Base-by-base conservation (phyloP, 64 coral and sea anemone species). In the Pocillopora verrucosa region DNA sequence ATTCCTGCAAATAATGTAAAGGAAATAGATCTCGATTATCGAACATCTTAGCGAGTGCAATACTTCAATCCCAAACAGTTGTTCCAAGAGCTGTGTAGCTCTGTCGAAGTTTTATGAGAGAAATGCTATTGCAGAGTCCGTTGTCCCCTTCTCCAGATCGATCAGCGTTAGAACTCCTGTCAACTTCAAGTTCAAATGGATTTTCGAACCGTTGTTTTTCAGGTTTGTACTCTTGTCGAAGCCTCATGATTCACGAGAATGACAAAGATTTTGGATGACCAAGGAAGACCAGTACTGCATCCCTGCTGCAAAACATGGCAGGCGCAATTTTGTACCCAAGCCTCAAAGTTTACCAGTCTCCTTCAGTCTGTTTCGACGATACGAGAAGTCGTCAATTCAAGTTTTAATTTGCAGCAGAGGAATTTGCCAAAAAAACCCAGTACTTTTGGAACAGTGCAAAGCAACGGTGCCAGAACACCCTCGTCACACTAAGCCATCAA, bases 21-120 rank as follows among this genome's bases (percentile, higher is more conserved):
- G 90, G 83, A 83, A 93, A 99, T 11, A 78, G 45, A 0, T 58
- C 35, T 80, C 69, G 65, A 73, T 89, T 95, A 36, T 99, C 97
- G 91, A 99, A 93, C 91, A 95, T 99, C 89, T 99, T 99, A 6
- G 97, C 94, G 36, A 99, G 89, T 25, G 93, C 97, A 37, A 99
- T 95, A 61, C 97, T 99, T 13, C 97, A 94, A 82, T 99, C 97
- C 94, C 97, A 95, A 6, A 99, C 97, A 19, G 97, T 99, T 59
- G 90, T 70, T n/a, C 97, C 94, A 16, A 99, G 63, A 14, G 90
- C 96, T 13, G 88, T 38, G 72, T 94, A 95, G 86, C 86, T 98
- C 36, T 98, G 96, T 76, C 84, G 61, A 34, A 99, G 89, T 88
- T 61, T 93, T 56, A 97, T 34, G 16, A 80, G 16, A 9, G 60